Conservation (phyloP, 2,797 vertebrate genomes). For the Labeo calbasu region DNA sequence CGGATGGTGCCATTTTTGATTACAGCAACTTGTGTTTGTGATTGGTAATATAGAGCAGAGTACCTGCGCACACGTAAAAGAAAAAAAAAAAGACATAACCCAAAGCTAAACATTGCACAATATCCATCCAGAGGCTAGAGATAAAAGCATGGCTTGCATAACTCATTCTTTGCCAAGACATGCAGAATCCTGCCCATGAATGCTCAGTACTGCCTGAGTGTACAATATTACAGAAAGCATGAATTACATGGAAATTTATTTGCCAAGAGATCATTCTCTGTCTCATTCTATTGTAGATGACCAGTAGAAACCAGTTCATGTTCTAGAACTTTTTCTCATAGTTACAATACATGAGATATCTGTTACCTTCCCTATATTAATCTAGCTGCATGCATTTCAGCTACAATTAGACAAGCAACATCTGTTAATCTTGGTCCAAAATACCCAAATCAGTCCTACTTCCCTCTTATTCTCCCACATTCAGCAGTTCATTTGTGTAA, state of each 20-base stretch:
- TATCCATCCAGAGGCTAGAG: constrained; percentile 38
- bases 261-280: neutral
- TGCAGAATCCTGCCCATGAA: constrained; percentile 60
- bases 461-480: constrained; percentile 12
- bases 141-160: constrained; percentile 57
- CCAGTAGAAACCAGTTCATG: neutral
- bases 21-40: neutral
- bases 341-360: neutral
- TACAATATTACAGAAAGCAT: neutral
- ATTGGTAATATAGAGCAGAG: neutral
- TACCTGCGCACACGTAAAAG: neutral
- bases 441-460: neutral
- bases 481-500: neutral
- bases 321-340: neutral
- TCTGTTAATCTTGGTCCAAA: neutral
- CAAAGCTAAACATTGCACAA: constrained; percentile 59
- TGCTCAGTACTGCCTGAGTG: constrained; percentile 4
- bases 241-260: neutral
- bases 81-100: constrained; percentile 41
- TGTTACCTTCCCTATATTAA: neutral
- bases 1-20: neutral
- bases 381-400: neutral
- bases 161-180: constrained; percentile 62
- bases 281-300: neutral
- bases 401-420: neutral